Base-by-base conservation (phyloP, 2,888 invertebrate species). In the Choreutis nemorana region DNA sequence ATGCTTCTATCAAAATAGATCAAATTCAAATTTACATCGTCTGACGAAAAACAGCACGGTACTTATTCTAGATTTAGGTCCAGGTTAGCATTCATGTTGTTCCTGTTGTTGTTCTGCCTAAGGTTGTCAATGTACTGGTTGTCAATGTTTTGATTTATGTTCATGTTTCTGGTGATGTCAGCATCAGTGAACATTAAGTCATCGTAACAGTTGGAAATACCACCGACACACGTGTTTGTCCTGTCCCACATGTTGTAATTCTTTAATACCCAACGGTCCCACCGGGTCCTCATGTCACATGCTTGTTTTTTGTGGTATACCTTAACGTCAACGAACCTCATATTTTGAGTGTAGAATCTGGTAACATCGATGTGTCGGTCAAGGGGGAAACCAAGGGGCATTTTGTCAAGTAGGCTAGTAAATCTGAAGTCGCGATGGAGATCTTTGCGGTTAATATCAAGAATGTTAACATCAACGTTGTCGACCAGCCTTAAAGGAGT, bases 311-410 rank as follows among this genome's bases (percentile, higher is more conserved):
- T 81, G 64, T 88, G 86, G 73, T 82, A 87, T 48, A 89, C 78
- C 40, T 72, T 70, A 3, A 84, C 81, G 43, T 87, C 85, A 41
- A 86, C 78, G 55, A 86, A 84, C 59, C 75, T 82, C 70, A 84
- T 84, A 67, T 90, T 89, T 22, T 87, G 82, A 10, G 85, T 83
- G 40, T 77, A 78, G 79, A 85, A 88, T 36, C 68, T 72, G 27
- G 63, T 62, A 24, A 83, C 70, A 24, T 83, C 72, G 47, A 87
- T 81, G 12, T 72, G 68, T 42, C 87, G 85, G 54, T 91, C 89
- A 54, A 90, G 82, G 36, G 91, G 91, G 80, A 84, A 91, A 29
- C 87, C 89, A 47, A 86, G 73, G 24, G 89, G 82, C 55, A 81
- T 81, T 40, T 75, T 80, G 55, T 90, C 89, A 25, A 85, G 65